Conservation (phyloP, 1,140 invertebrate genomes). For the Drosophila elegans region DNA sequence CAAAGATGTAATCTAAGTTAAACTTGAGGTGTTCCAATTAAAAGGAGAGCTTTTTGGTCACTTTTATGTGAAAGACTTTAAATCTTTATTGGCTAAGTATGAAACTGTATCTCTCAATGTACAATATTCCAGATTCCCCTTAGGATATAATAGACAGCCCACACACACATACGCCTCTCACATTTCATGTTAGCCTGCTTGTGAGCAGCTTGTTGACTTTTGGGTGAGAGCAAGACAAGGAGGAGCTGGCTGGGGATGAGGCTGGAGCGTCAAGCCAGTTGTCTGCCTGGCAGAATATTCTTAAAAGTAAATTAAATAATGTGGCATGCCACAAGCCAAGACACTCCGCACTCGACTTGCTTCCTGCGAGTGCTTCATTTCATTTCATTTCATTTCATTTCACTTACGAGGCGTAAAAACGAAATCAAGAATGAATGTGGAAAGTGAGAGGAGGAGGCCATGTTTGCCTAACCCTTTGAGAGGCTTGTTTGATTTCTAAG, state of each 20-base stretch:
- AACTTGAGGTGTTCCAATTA: neutral
- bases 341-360: conserved; percentile 31
- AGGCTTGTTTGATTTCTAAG: conserved; percentile 74
- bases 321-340: conserved; percentile 75
- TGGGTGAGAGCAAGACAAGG: conserved; percentile 25
- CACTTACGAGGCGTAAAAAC: conserved; percentile 81
- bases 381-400: conserved; percentile 82
- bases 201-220: conserved; percentile 48
- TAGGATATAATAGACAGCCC: conserved; percentile 41
- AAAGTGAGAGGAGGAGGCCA: conserved; percentile 2
- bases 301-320: conserved; percentile 82
- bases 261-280: neutral
- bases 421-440: conserved; percentile 59
- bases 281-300: conserved; percentile 66
- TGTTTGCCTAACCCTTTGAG: conserved; percentile 68
- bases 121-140: conserved; percentile 12
- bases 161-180: conserved; percentile 17
- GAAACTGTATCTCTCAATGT: conserved; percentile 1
- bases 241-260: conserved; percentile 13
- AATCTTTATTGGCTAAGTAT: neutral
- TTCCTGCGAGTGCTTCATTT: conserved; percentile 51
- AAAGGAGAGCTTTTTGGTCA: neutral
- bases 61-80: neutral
- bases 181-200: conserved; percentile 37
- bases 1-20: neutral